Percentiles rank a stretch among this genome's conserved stretches.
These are phyloP conservation scores for Stenopsyche tienmushanensis DNA, from an alignment of 1,140 invertebrate genomes.

Conservation along the genomic window DNA sequence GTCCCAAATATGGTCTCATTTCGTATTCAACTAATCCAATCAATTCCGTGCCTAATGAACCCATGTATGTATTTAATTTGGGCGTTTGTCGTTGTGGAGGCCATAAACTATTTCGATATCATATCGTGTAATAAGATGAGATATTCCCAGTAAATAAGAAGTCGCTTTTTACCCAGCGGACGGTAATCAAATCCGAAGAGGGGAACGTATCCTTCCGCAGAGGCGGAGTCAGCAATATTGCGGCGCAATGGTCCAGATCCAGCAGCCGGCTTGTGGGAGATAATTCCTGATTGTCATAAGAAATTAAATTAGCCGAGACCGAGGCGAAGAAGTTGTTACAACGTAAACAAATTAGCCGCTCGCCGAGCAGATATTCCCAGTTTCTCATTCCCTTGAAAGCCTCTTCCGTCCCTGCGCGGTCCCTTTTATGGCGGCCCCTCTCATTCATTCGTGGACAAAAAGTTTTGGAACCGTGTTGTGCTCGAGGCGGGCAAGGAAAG, in stretches of 20 bases:
- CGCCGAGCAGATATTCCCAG: slow-evolving; percentile 11
- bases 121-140: no score
- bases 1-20: no score
- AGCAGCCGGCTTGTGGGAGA: slow-evolving; percentile 13
- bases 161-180: slow-evolving; percentile 7
- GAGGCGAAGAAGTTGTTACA: slow-evolving; percentile 32
- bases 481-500: background rate
- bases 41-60: no score
- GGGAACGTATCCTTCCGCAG: slow-evolving; percentile 14
- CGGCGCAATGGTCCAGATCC: slow-evolving; percentile 2
- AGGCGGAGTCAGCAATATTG: background rate
- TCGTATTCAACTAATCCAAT: no score
- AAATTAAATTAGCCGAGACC: slow-evolving; percentile 36
- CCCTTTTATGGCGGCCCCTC: background rate
- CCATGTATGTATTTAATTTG: no score
- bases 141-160: background rate
- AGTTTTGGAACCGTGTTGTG: background rate
- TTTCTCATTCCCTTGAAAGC: slow-evolving; percentile 13
- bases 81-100: no score
- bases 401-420: background rate
- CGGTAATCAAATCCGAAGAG: slow-evolving; percentile 22
- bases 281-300: slow-evolving; percentile 37
- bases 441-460: slow-evolving; percentile 14
- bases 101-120: no score
- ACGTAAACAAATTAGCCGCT: slow-evolving; percentile 38